Evolutionary conservation across 2,888 invertebrate species (phyloP).

Genomic region (Ectemnius lituratus): DNA sequence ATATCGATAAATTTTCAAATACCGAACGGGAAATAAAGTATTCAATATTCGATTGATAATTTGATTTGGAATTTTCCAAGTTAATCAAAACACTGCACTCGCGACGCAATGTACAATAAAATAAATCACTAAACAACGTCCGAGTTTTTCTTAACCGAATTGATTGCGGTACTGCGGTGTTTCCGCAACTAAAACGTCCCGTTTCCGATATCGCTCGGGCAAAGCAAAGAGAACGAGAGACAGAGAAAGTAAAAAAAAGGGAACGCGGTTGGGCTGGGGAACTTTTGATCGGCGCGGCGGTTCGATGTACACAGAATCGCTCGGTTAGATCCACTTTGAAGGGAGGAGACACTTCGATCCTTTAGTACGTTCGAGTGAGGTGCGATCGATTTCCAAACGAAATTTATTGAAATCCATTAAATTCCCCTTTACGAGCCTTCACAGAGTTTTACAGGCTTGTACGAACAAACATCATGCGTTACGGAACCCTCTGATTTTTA

Average conservation of each 20-base stretch:
- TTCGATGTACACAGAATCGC: neutral
- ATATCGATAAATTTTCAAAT: no score
- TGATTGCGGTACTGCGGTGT: no score
- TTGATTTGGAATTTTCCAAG: no score
- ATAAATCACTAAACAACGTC: no score
- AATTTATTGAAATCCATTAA: slow-evolving; percentile 41
- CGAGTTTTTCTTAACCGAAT: no score
- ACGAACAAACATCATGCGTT: slow-evolving; percentile 15
- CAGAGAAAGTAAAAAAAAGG: neutral
- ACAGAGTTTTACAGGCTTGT: slow-evolving; percentile 10
- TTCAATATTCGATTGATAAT: no score
- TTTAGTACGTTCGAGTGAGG: neutral
- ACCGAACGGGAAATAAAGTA: no score
- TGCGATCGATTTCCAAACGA: slow-evolving; percentile 4
- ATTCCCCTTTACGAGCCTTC: slow-evolving; percentile 20
- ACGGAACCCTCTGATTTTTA: neutral
- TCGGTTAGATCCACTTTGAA: neutral
- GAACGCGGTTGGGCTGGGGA: neutral
- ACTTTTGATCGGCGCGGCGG: neutral
- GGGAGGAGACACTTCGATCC: neutral
- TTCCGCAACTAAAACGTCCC: no score
- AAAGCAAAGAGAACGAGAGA: neutral
- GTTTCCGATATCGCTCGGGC: neutral
- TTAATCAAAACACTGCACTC: no score
- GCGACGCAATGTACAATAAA: no score